These are phyloP conservation scores for Girardia tigrina DNA, from an alignment of 2,888 invertebrate genomes.

Conservation along the genomic window DNA sequence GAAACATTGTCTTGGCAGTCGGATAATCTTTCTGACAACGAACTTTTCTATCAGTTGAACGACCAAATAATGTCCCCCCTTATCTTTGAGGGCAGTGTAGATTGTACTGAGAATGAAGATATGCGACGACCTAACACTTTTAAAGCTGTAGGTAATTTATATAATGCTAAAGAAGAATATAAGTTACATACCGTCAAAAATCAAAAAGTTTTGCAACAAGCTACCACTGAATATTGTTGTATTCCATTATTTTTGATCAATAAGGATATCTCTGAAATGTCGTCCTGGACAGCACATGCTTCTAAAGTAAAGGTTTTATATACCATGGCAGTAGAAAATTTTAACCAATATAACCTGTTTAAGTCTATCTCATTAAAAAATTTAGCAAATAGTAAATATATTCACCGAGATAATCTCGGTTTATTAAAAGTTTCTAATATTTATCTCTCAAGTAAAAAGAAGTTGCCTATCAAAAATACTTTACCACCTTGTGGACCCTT, in stretches of 20 bases:
- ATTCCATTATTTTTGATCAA: background rate
- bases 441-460: background rate
- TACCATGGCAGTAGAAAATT: background rate
- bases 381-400: background rate
- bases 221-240: background rate
- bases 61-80: background rate
- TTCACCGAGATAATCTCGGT: background rate
- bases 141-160: background rate
- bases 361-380: background rate
- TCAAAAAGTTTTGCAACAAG: slow-evolving; percentile 2
- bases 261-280: background rate
- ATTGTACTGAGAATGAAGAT: background rate
- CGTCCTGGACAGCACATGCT: background rate
- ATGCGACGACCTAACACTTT: background rate
- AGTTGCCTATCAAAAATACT: background rate
- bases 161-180: background rate
- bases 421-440: background rate
- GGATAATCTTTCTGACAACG: background rate
- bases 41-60: background rate
- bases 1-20: background rate
- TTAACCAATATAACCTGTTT: background rate
- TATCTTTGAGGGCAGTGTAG: background rate
- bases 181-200: background rate
- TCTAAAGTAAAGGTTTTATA: background rate
- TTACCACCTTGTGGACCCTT: background rate